Evolutionary conservation across 2,888 invertebrate species (phyloP), one percentile per base, ranked within the genome.

Genomic region (Meloe dianella): DNA sequence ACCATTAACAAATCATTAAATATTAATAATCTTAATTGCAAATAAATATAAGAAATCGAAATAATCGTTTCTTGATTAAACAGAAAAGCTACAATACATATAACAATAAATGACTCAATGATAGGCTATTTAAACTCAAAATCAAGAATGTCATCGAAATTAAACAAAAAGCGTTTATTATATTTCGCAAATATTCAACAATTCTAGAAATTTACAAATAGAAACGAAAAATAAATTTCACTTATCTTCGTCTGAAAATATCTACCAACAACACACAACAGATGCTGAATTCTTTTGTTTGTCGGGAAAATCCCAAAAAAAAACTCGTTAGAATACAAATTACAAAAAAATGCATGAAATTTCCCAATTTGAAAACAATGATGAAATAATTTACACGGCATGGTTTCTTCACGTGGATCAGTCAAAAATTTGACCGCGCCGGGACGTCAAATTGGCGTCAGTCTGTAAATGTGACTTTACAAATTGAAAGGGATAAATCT

Each of bases 401-500:
- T 67, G 64, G 60, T 63, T n/a, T 27, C 32, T 67, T 67, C 67
- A 67, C 67, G 64, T 67, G 67, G 57, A 63, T n/a, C 9, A 7
- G 41, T 7, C 30, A n/a, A 8, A 60, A 29, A 32, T 14, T 17
- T 24, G 56, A 56, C 35, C n/a, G 58, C 41, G 41, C 54, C 54
- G 38, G n/a, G 30, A n/a, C 57, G 57, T 30, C 61, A 12, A 32
- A 38, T n/a, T 32, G 41, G 61, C 38, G 64, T 24, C 38, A 32
- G 20, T 56, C 56, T 27, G 6, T 14, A 27, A 5, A 24, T n/a
- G 27, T 54, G n/a, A 27, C 24, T 14, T 27, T 47, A 20, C 22
- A 47, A 17, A 9, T 51, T 10, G 4, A 27, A 54, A 24, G 2
- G 41, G n/a, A 41, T n/a, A 47, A 47, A 41, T n/a, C 17, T 41